phyloP scores from a whole-genome alignment of 2,888 invertebrate species.

The Schizotus pectinicornis region DNA sequence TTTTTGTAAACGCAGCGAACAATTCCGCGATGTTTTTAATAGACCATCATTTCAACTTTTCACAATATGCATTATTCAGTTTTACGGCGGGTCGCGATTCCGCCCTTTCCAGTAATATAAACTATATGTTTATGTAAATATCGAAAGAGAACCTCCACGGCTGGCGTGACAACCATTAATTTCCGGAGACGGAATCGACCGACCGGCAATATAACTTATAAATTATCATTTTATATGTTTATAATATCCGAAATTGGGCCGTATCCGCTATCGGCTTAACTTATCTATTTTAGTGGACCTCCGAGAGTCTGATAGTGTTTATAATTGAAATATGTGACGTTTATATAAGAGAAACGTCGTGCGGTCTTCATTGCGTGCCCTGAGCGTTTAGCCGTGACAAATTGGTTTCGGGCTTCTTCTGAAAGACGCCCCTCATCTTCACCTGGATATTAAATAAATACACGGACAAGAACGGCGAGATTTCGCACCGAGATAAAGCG shows the following conservation, averaged over 20 bases:
- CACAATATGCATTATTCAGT: slow-evolving; percentile 9
- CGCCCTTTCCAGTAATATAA: slow-evolving; percentile 1
- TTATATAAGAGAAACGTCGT: slow-evolving; percentile 20
- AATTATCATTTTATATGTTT: slow-evolving; percentile 20
- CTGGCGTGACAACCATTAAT: slow-evolving; percentile 1
- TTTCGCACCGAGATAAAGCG: too few relatives aligned
- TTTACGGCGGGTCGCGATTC: slow-evolving; percentile 11
- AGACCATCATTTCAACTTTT: slow-evolving; percentile 7
- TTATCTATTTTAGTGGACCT: slow-evolving; percentile 26
- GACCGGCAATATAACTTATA: slow-evolving; percentile 1
- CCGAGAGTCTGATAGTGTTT: slow-evolving; percentile 14
- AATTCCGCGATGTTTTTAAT: slow-evolving; percentile 16
- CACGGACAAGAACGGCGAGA: too few relatives aligned
- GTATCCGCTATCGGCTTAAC: slow-evolving; percentile 15
- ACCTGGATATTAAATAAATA: too few relatives aligned
- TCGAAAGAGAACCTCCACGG: not conserved
- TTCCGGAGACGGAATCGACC: not conserved
- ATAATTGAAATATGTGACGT: slow-evolving; percentile 30
- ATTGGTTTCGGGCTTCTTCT: slow-evolving; percentile 7
- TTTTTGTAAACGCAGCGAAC: not conserved
- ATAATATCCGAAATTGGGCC: slow-evolving; percentile 19
- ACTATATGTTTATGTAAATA: slow-evolving; percentile 19
- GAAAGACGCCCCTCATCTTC: not conserved
- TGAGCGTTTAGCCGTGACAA: slow-evolving; percentile 10
- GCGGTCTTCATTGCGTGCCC: slow-evolving; percentile 15